Conservation (phyloP, 2,888 invertebrate genomes). For the Tetragnatha montana region DNA sequence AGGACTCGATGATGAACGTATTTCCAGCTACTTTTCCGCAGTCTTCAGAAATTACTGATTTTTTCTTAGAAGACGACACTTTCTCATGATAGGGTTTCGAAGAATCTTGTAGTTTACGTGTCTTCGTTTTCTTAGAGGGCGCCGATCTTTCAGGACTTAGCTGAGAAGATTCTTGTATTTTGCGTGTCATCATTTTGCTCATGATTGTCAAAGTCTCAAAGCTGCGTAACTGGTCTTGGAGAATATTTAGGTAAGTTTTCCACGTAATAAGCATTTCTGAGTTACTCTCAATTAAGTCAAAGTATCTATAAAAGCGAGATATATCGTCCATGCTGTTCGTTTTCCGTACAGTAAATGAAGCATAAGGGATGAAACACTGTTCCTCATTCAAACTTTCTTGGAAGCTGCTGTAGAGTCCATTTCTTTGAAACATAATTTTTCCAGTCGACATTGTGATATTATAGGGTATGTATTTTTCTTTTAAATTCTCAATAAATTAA, state of each 20-base stretch:
- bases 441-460: neutral
- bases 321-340: slow-evolving; percentile 49
- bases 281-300: slow-evolving; percentile 29
- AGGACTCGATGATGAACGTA: neutral
- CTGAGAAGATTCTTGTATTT: neutral
- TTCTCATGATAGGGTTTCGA: neutral
- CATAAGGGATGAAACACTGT: slow-evolving; percentile 4
- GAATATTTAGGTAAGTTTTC: slow-evolving; percentile 46
- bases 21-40: neutral
- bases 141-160: neutral
- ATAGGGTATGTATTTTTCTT: neutral
- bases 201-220: slow-evolving; percentile 33
- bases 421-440: neutral
- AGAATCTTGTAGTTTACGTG: too few species aligned
- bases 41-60: neutral
- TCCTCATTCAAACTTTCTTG: slow-evolving; percentile 32
- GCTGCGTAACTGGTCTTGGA: slow-evolving; percentile 12
- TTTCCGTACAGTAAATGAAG: slow-evolving; percentile 11
- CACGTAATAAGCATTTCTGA: slow-evolving; percentile 37
- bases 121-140: too few species aligned
- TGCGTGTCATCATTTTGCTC: slow-evolving; percentile 15
- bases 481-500: too few species aligned
- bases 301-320: slow-evolving; percentile 41
- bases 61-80: neutral
- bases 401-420: neutral